phyloP scores from a whole-genome alignment of 2,888 invertebrate species.

The Ceriagrion tenellum region DNA sequence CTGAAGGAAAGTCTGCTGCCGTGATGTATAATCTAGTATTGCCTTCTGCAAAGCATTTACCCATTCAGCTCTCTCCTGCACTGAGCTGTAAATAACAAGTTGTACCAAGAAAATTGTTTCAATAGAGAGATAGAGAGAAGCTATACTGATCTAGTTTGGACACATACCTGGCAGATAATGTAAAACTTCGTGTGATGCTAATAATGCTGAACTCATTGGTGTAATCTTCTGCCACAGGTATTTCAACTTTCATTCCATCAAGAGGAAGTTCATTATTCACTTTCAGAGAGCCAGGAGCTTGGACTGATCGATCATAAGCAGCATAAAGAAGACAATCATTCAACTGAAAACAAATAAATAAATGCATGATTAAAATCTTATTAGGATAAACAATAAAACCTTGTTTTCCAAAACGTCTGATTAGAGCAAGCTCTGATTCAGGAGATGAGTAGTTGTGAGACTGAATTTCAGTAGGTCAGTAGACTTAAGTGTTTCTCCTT shows the following conservation, averaged over 20 bases:
- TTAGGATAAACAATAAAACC: no score
- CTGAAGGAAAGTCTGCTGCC: constrained; percentile 76
- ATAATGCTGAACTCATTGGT: constrained; percentile 81
- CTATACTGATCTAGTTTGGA: not conserved
- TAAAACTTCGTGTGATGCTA: constrained; percentile 80
- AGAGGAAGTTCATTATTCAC: constrained; percentile 80
- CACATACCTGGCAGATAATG: constrained; percentile 79
- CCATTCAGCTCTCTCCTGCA: constrained; percentile 80
- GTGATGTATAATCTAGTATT: constrained; percentile 78
- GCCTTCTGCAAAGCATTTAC: constrained; percentile 78
- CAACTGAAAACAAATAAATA: constrained; percentile 75
- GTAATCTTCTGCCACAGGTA: constrained; percentile 77
- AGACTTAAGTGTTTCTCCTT: no score
- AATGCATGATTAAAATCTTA: not conserved
- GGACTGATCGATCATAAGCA: constrained; percentile 76
- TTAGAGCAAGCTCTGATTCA: no score
- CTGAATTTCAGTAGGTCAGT: no score
- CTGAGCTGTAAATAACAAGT: constrained; percentile 75
- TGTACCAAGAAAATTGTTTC: not conserved
- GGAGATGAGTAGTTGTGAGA: no score
- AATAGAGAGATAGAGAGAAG: not conserved
- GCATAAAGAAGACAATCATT: constrained; percentile 79
- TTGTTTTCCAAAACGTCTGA: no score
- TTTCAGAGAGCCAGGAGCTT: constrained; percentile 74
- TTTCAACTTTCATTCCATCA: constrained; percentile 79